Evolutionary conservation across 2,113 vertebrate genomes (phyloP).

Genomic region (Burhinus oedicnemus): DNA sequence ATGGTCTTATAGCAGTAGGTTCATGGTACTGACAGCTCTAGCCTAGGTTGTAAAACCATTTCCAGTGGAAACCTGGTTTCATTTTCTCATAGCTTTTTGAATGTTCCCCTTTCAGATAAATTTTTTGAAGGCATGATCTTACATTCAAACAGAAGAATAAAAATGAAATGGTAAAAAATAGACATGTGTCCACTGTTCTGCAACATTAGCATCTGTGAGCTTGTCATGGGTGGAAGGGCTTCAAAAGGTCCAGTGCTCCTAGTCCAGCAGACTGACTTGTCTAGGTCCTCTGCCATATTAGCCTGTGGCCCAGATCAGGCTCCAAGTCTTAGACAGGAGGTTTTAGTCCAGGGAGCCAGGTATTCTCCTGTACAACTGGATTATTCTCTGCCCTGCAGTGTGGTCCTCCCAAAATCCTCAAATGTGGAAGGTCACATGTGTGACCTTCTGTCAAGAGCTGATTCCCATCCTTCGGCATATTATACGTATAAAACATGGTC

Average conservation of each 20-base stretch:
- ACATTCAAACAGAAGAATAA: not conserved
- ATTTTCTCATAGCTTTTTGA: not conserved
- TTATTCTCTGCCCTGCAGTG: accelerated
- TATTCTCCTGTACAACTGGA: not conserved
- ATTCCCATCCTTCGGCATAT: not conserved
- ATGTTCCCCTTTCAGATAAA: not conserved
- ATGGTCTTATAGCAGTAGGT: not conserved
- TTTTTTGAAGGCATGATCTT: not conserved
- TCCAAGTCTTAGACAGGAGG: not conserved
- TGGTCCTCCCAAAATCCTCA: not conserved
- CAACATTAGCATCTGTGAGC: not conserved
- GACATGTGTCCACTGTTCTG: not conserved
- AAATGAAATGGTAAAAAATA: not conserved
- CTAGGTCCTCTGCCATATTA: not conserved
- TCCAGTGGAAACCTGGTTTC: not conserved
- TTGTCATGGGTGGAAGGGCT: not conserved
- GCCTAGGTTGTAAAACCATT: not conserved
- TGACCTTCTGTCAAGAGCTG: not conserved
- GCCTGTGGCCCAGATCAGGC: not conserved
- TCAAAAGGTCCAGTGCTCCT: not conserved
- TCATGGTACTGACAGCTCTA: not conserved
- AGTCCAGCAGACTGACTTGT: not conserved
- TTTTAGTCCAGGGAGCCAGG: not conserved
- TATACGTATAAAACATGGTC: not conserved
- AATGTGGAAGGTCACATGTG: not conserved